Conservation (phyloP, 30 jellyfish, hydroid and myxozoan genomes). For the Catostylus mosaicus region DNA sequence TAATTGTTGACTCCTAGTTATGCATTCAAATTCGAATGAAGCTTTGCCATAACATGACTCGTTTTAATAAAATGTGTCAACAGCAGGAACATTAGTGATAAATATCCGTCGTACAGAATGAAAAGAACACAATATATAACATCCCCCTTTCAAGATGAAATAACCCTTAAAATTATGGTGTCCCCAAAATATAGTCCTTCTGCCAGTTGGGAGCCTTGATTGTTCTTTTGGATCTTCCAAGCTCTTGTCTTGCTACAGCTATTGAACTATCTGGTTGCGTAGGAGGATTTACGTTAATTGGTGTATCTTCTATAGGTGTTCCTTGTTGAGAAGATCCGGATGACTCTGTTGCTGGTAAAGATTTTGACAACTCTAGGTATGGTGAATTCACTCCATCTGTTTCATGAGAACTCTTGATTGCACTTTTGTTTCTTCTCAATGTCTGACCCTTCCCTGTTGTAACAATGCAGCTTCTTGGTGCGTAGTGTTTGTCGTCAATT, state of each 20-base stretch:
- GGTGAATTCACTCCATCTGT: not conserved
- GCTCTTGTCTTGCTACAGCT: slow-evolving; percentile 12
- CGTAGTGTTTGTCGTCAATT: not conserved
- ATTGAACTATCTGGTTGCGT: slow-evolving; percentile 12
- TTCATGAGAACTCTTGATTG: not conserved
- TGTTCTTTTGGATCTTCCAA: slow-evolving; percentile 4
- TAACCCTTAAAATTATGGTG: not conserved
- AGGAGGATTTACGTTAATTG: not conserved
- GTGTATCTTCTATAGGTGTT: slow-evolving; percentile 12
- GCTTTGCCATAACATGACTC: too few species aligned
- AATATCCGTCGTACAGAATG: slow-evolving; percentile 5
- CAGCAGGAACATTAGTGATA: too few species aligned
- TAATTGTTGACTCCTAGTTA: too few species aligned
- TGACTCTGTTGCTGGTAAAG: not conserved
- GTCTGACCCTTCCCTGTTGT: slow-evolving; percentile 9
- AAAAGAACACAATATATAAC: slow-evolving; percentile 12
- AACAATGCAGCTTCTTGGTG: slow-evolving; percentile 23
- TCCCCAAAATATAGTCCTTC: not conserved
- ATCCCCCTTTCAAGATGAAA: slow-evolving; percentile 8
- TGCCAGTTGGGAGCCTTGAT: slow-evolving; percentile 17
- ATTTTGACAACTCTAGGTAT: not conserved
- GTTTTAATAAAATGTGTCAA: too few species aligned
- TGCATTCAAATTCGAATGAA: too few species aligned
- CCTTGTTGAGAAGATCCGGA: not conserved
- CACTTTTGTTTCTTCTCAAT: not conserved